Base-by-base conservation (phyloP, 2,888 invertebrate species). In the Timema podura region DNA sequence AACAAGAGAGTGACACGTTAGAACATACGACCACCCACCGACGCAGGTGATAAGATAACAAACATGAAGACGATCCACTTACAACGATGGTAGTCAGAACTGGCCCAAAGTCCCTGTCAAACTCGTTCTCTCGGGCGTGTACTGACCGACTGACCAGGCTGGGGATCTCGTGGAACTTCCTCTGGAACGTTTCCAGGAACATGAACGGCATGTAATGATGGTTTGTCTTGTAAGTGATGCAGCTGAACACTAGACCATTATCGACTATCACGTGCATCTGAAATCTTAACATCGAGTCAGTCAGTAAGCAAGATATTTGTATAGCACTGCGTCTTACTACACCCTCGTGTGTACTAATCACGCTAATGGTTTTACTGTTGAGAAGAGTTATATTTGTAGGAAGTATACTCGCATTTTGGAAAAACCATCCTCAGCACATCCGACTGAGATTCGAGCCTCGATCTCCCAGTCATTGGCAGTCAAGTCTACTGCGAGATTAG, bases 41-140 rank as follows among this genome's bases (percentile, higher is more conserved):
- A 30, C 3, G 30, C 30, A 30, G 30, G 30, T 30, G 30, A 30
- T 30, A 30, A 30, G 30, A 30, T 30, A 30, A 30, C 30, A 3
- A 30, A 30, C 30, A 3, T 30, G 30, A 30, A 30, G 30, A 30
- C 3, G 3, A 30, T 30, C 30, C 45, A 72, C 70, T 70, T 64
- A 73, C 73, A 61, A 73, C 64, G 16, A 71, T 48, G 16, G 68
- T 30, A 6, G 71, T 59, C 6, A 73, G 57, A 6, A 73, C 71
- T 11, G 73, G 73, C 10, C 67, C 61, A 67, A 73, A 73, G 54
- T 73, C 73, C 10, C 70, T 54, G 15, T 73, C 70, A 51, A 73
- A 73, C 64, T 73, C 71, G 65, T 71, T 61, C 61, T 70, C 71
- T 16, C 48, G 51, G 11, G 73, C 73, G 13, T 59, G 49, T 15